Evolutionary conservation across 2,888 invertebrate genomes (phyloP).

Genomic region (Apamea monoglypha): DNA sequence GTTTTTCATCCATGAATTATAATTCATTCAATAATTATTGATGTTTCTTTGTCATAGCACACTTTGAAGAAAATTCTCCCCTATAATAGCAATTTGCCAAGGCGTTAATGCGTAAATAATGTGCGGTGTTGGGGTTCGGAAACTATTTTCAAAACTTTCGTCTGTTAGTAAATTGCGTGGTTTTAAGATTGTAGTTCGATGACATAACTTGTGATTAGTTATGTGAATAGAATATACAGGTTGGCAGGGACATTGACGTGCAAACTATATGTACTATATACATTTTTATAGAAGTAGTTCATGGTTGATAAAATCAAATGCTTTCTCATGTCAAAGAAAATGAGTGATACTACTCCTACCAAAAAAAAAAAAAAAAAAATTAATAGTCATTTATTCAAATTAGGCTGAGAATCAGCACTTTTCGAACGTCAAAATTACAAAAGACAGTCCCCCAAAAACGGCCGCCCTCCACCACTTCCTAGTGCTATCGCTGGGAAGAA

Average conservation of each 20-base stretch:
- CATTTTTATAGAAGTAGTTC: background rate
- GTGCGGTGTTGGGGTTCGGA: background rate
- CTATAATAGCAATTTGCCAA: conserved; percentile 7
- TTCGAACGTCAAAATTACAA: too few species aligned
- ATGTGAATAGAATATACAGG: background rate
- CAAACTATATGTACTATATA: too few species aligned
- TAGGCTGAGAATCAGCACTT: too few species aligned
- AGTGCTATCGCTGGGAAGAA: too few species aligned
- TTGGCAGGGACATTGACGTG: too few species aligned
- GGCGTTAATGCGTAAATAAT: conserved; percentile 44
- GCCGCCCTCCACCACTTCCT: too few species aligned
- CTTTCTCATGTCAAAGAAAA: background rate
- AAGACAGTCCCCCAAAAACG: too few species aligned
- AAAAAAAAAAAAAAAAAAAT: too few species aligned
- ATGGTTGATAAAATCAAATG: background rate
- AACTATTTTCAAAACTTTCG: conserved; percentile 12
- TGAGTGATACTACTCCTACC: background rate
- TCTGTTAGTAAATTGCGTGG: background rate
- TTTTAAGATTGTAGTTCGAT: background rate
- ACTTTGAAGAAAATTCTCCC: background rate
- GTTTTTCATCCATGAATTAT: background rate
- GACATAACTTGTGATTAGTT: background rate
- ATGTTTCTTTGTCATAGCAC: background rate
- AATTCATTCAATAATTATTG: too few species aligned
- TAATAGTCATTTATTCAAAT: too few species aligned